Evolutionary conservation across 2,888 invertebrate species (phyloP).

Genomic region (Adela reaumurella): DNA sequence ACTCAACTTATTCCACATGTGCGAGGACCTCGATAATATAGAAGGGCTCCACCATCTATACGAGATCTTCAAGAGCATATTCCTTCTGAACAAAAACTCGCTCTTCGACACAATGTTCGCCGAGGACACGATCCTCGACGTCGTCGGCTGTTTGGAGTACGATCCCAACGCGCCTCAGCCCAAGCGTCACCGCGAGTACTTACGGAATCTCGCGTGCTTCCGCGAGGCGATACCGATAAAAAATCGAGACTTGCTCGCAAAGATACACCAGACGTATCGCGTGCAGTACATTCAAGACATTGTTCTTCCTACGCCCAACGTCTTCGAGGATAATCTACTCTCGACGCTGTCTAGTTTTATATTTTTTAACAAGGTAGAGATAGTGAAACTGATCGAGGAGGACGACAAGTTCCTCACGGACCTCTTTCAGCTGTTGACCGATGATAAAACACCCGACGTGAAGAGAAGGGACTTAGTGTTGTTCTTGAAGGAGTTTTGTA

Average conservation of each 20-base stretch:
- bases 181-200: conserved; percentile 93
- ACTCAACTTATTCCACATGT: conserved; percentile 91
- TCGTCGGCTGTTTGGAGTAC: conserved; percentile 97
- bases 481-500: conserved; percentile 98
- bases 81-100: conserved; percentile 95
- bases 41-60: conserved; percentile 94
- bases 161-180: conserved; percentile 85
- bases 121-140: conserved; percentile 94
- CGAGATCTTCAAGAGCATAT: conserved; percentile 98
- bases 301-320: conserved; percentile 96
- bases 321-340: conserved; percentile 98
- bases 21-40: conserved; percentile 94
- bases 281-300: conserved; percentile 99
- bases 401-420: conserved; percentile 96
- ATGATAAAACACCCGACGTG: conserved; percentile 77
- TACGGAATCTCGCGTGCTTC: conserved; percentile 88
- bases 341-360: conserved; percentile 97
- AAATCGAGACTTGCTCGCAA: conserved; percentile 90
- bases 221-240: conserved; percentile 93
- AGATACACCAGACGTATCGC: conserved; percentile 99
- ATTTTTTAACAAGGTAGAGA: conserved; percentile 99
- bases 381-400: conserved; percentile 95
- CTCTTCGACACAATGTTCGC: conserved; percentile 97
- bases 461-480: conserved; percentile 91
- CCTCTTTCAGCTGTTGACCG: conserved; percentile 89